Evolutionary conservation across 2,888 invertebrate species (phyloP), one percentile per base, ranked within the genome.

Genomic region (Strigamia transsilvanica): DNA sequence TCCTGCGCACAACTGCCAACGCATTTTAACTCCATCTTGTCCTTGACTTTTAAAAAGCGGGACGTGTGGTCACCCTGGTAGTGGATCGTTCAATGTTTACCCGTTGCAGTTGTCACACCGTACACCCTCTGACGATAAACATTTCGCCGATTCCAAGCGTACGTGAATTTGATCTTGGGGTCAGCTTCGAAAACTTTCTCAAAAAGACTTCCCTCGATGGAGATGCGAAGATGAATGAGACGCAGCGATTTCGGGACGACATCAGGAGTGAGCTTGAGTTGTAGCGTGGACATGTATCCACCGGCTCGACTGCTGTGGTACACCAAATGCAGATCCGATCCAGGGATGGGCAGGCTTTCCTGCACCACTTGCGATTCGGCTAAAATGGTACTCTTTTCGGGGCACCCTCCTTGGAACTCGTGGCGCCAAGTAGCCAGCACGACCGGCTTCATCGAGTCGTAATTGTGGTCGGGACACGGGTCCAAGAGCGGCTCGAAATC

Each of bases 61-160:
- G n/a, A n/a, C n/a, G n/a, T n/a, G n/a, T n/a, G n/a, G n/a, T n/a
- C n/a, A n/a, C n/a, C n/a, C n/a, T n/a, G n/a, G n/a, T n/a, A n/a
- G n/a, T n/a, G n/a, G n/a, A n/a, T n/a, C n/a, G n/a, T n/a, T n/a
- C n/a, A n/a, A n/a, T n/a, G n/a, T 23, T 84, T 84, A 90, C 89
- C 89, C 84, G 87, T 87, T 23, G 89, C 90, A 38, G 88, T 88
- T 6, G 90, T 88, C 81, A 90, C 87, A 41, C 91, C 87, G 83
- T 86, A 87, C 42, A 87, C 87, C 46, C 87, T 85, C 82, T 87
- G 87, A 32, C 87, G 84, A 89, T 99, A 99, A 66, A 98, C 97
- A 88, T 99, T 99, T 84, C 96, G 91, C 88, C 98, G 95, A 88
- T 98, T 97, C 99, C 99, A 99, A 2, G 97, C 95, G 88, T 98